Conservation (phyloP, 2,113 vertebrate genomes). For the Platycercus adscitus region DNA sequence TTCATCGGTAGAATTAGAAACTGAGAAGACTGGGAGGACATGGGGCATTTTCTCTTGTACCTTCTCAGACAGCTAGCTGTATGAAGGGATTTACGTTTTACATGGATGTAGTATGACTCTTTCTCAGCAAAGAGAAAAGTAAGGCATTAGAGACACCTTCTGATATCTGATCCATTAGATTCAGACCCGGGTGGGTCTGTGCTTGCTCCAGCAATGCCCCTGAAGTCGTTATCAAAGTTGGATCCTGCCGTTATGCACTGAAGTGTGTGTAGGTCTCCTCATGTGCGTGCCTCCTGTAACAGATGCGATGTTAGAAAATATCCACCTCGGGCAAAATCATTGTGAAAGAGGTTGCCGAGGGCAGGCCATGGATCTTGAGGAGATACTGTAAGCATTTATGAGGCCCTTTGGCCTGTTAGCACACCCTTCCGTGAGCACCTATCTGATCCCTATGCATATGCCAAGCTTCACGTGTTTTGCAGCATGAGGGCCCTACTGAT, state of each 20-base stretch:
- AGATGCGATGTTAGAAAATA: not conserved
- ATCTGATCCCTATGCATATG: not conserved
- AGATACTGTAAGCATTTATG: not conserved
- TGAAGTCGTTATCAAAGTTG: not conserved
- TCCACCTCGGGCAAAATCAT: not conserved
- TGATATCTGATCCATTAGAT: not conserved
- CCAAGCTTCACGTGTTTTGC: not conserved
- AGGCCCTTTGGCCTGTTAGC: not conserved
- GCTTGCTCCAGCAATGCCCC: fast-evolving
- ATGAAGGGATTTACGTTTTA: not conserved
- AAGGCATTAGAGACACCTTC: not conserved
- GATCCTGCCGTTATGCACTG: not conserved
- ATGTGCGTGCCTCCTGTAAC: not conserved
- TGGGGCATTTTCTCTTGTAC: not conserved
- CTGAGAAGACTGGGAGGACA: not conserved
- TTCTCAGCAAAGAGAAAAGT: not conserved
- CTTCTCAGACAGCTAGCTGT: not conserved
- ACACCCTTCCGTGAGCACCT: not conserved
- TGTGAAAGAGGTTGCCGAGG: not conserved
- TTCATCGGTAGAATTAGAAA: not conserved
- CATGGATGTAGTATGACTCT: not conserved
- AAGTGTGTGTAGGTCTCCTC: not conserved
- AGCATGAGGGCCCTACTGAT: not conserved
- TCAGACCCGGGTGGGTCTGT: fast-evolving
- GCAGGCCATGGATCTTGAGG: not conserved